A percentile compares a stretch with the other conserved stretches of the same genome.
Conservation (phyloP, 37 sponge, comb jelly and placozoan species). For the Ephydatia muelleri region DNA sequence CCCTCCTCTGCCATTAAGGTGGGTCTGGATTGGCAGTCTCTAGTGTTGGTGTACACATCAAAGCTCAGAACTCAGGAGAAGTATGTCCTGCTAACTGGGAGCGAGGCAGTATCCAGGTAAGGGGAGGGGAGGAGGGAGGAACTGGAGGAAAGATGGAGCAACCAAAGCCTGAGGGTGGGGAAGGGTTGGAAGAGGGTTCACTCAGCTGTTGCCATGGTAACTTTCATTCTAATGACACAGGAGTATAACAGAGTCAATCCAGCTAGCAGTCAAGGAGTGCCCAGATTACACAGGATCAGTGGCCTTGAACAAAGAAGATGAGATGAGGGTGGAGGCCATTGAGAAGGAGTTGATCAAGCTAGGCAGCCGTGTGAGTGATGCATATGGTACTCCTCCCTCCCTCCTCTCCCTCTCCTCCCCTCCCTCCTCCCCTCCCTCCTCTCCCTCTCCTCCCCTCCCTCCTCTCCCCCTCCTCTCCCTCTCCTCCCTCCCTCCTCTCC, state of each 20-base stretch:
- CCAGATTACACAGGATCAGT: slow-evolving; percentile 20
- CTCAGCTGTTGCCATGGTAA: not conserved
- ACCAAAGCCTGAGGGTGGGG: not conserved
- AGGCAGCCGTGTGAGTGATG: slow-evolving; percentile 50
- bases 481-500: no score
- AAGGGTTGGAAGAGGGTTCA: not conserved
- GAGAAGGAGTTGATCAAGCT: slow-evolving; percentile 63
- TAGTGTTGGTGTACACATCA: slow-evolving; percentile 35
- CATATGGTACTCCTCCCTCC: no score
- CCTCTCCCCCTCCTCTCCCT: no score
- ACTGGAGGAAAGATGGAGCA: not conserved
- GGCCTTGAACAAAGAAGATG: slow-evolving; percentile 57
- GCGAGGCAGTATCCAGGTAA: slow-evolving; percentile 66
- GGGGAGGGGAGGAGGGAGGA: not conserved
- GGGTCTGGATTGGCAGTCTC: slow-evolving; percentile 65
- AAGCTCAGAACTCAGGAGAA: not conserved
- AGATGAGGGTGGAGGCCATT: slow-evolving; percentile 39
- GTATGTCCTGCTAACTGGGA: slow-evolving; percentile 50
- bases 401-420: not conserved
- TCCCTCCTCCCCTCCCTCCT: no score
- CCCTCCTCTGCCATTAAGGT: slow-evolving; percentile 14
- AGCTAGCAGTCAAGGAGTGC: slow-evolving; percentile 4
- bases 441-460: no score
- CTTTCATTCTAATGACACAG: slow-evolving; percentile 4
- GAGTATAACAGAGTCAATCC: slow-evolving; percentile 49